Evolutionary conservation across 2,797 vertebrate species (phyloP), one percentile per base, ranked within the genome.

Genomic region (Erpetoichthys calabaricus): DNA sequence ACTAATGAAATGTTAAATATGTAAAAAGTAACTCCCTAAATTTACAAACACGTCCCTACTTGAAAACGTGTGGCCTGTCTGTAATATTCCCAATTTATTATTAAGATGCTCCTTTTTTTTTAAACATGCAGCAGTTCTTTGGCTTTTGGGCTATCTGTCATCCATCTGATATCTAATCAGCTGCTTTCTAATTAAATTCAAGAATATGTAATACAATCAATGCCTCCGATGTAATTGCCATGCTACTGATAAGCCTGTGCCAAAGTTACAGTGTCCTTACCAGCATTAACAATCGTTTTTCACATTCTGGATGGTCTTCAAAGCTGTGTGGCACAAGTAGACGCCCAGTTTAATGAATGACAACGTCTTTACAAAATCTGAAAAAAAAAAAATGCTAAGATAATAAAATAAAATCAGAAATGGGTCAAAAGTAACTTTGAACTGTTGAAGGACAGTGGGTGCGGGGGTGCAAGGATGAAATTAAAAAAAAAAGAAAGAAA

Each of bases 401-500:
- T 25, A 25, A 25, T 25, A 25, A 25, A 25, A 25, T 54, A 54
- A 54, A 54, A 54, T 42, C 44, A 54, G 53, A n/a, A 45, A 44
- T 7, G 49, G 57, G 49, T 44, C 4, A 42, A 49, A 44, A 79
- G 73, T 62, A 70, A 70, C 79, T 82, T 82, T 80, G 78, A 81
- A 68, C 72, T 68, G 66, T 25, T 25, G 25, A 25, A 25, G 25
- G 25, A 25, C 25, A 25, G 25, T 25, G 25, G 25, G 25, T 25
- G 25, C 25, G 25, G 25, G 25, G 25, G 25, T 25, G 25, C 60
- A 66, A 65, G 79, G 80, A 78, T 82, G 70, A 68, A 68, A 67
- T 69, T 68, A 80, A 56, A 57, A 63, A 57, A 52, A 70, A 67
- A 70, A 64, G 67, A 71, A 68, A 77, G 73, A 84, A 84, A 85